phyloP scores from a whole-genome alignment of 2,888 invertebrate species.

The Mimachlamys varia region DNA sequence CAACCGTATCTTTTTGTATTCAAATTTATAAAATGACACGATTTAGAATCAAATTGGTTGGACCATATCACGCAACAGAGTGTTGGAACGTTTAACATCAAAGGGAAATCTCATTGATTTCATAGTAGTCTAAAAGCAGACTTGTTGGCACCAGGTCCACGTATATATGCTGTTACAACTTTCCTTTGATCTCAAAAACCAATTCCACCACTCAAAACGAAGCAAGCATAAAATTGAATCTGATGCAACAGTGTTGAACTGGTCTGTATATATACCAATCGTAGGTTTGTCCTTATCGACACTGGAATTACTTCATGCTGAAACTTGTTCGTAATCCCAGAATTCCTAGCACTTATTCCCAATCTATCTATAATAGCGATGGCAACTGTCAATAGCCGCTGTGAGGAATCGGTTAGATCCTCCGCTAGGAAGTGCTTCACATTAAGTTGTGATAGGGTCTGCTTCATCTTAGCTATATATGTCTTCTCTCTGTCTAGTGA shows the following conservation, averaged over 20 bases:
- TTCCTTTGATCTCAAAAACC: constrained; percentile 36
- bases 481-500: background rate
- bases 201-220: constrained; percentile 27
- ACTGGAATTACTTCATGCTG: background rate
- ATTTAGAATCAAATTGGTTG: constrained; percentile 6
- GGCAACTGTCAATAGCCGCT: background rate
- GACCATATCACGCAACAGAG: background rate
- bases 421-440: background rate
- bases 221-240: constrained; percentile 34
- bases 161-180: background rate
- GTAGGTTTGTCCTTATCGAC: background rate
- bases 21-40: constrained; percentile 31
- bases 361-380: background rate
- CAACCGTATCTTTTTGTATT: background rate
- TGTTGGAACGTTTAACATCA: background rate
- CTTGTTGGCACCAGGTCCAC: constrained; percentile 6
- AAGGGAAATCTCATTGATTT: background rate
- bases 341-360: background rate
- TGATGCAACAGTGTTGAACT: constrained; percentile 19
- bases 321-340: background rate
- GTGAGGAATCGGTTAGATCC: background rate
- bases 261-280: background rate
- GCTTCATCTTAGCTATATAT: background rate
- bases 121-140: background rate
- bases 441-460: background rate